Percentiles rank a stretch among this genome's conserved stretches.
phyloP scores from a whole-genome alignment of 2,888 invertebrate genomes.

The Cephus nigrinus region DNA sequence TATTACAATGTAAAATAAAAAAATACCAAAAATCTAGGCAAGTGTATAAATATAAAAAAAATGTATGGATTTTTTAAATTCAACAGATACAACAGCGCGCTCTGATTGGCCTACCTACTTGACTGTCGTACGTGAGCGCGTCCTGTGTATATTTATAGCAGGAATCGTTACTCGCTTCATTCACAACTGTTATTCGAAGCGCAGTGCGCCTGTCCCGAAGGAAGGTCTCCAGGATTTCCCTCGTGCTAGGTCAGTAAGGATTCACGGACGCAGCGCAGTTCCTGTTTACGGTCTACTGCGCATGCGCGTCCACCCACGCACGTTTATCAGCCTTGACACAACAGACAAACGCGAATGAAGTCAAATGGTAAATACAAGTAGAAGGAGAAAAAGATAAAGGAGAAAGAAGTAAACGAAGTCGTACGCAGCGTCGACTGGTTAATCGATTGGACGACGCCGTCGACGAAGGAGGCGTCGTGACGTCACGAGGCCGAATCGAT shows the following conservation, averaged over 20 bases:
- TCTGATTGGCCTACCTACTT: not conserved
- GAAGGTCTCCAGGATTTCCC: not conserved
- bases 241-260: not conserved
- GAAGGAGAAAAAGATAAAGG: not conserved
- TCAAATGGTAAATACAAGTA: not conserved
- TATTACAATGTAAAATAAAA: not conserved
- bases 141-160: not conserved
- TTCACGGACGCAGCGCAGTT: not conserved
- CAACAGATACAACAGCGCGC: not conserved
- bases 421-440: not conserved
- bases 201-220: not conserved
- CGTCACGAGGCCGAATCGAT: constrained; percentile 62
- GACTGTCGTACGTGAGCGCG: not conserved
- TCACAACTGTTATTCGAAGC: not conserved
- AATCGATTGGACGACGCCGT: constrained; percentile 63
- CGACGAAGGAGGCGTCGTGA: constrained; percentile 58
- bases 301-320: not conserved
- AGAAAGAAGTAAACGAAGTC: not conserved
- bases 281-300: not conserved
- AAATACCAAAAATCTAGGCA: not conserved
- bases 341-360: not conserved
- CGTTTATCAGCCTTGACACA: not conserved
- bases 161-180: not conserved
- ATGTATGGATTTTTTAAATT: not conserved
- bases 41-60: not conserved